Conservation (phyloP, 2,888 invertebrate species). For the Beris chalybata region DNA sequence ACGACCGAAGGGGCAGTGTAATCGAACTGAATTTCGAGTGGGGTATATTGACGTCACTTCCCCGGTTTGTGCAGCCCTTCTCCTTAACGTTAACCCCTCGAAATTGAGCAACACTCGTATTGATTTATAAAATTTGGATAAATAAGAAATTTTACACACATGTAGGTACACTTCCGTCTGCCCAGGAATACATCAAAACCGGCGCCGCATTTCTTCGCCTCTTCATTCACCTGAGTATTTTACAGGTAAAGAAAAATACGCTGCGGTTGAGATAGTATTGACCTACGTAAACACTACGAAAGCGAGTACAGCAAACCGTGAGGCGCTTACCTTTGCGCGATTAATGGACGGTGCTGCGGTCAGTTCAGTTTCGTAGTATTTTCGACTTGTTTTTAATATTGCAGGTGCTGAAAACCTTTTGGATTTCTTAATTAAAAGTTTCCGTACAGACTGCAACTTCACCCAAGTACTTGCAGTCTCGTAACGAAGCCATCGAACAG, state of each 20-base stretch:
- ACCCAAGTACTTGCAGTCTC: too few species aligned
- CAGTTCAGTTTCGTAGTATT: slow-evolving; percentile 23
- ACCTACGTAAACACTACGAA: not conserved
- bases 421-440: too few species aligned
- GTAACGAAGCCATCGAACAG: too few species aligned
- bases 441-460: too few species aligned
- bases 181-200: not conserved
- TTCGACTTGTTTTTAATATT: not conserved
- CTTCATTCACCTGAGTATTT: slow-evolving; percentile 34
- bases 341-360: slow-evolving; percentile 20
- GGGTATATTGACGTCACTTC: slow-evolving; percentile 30
- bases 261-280: not conserved
- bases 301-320: slow-evolving; percentile 1
- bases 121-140: slow-evolving; percentile 8
- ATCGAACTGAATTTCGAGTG: not conserved
- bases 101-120: slow-evolving; percentile 12
- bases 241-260: not conserved
- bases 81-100: not conserved
- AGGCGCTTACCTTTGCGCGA: slow-evolving; percentile 9
- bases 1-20: not conserved
- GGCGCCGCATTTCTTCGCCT: slow-evolving; percentile 31
- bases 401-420: slow-evolving; percentile 15
- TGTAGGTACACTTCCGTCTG: not conserved
- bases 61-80: slow-evolving; percentile 16
- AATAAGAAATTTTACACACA: slow-evolving; percentile 12